Percentiles rank a stretch among this genome's conserved stretches.
phyloP scores from a whole-genome alignment of 1,140 invertebrate genomes.

The Trichomalopsis sarcophagae region DNA sequence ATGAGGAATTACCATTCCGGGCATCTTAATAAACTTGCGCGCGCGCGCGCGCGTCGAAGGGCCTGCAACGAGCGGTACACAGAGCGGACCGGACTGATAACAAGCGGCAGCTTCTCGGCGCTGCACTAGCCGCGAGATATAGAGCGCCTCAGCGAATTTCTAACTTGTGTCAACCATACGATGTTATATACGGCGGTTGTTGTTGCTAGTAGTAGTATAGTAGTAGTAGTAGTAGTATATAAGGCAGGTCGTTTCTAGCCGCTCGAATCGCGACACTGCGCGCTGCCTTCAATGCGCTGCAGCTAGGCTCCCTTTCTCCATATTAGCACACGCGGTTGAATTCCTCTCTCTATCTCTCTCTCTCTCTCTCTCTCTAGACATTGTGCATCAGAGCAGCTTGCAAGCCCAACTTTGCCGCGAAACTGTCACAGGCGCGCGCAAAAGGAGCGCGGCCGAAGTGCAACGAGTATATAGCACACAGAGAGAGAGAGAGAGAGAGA shows the following conservation, averaged over 20 bases:
- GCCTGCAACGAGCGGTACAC: not conserved
- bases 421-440: not conserved
- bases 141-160: constrained; percentile 58
- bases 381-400: not conserved
- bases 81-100: not conserved
- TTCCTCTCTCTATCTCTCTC: not conserved
- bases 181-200: constrained; percentile 33
- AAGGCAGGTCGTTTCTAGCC: not conserved
- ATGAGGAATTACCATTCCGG: constrained; percentile 33
- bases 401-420: constrained; percentile 3
- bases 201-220: not conserved
- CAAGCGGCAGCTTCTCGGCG: not conserved
- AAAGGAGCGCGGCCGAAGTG: not conserved
- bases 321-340: not conserved
- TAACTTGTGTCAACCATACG: constrained; percentile 78
- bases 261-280: constrained; percentile 28
- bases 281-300: not conserved
- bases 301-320: not conserved
- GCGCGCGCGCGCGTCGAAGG: too few relatives aligned
- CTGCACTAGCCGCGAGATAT: not conserved
- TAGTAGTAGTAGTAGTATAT: not conserved
- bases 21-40: constrained; percentile 28
- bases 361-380: not conserved
- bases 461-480: not conserved
- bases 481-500: too few relatives aligned